phyloP scores from a whole-genome alignment of 2,888 invertebrate species.

The Heliconius charithonia region DNA sequence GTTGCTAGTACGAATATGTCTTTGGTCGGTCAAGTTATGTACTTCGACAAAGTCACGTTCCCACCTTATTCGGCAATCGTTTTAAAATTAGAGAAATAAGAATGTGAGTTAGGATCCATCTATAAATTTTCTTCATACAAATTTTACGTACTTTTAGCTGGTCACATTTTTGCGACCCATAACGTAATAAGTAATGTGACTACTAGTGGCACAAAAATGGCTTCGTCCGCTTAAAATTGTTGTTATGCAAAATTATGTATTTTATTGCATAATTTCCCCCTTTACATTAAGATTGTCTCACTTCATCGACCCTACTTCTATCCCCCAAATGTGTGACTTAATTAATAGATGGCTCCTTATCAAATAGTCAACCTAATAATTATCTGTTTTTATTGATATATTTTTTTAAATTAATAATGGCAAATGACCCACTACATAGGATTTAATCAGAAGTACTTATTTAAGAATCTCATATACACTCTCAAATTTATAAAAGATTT shows the following conservation, averaged over 20 bases:
- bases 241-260: too few species aligned
- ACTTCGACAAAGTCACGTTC: conserved; percentile 75
- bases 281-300: too few species aligned
- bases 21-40: conserved; percentile 68
- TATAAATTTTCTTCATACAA: neutral
- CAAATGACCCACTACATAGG: neutral
- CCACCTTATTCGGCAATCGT: conserved; percentile 73
- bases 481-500: conserved; percentile 3
- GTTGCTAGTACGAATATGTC: conserved; percentile 72
- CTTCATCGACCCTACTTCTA: too few species aligned
- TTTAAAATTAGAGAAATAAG: conserved; percentile 74
- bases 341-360: neutral
- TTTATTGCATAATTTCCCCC: too few species aligned
- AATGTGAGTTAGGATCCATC: neutral
- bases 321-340: neutral
- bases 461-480: conserved; percentile 10
- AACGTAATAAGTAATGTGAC: neutral
- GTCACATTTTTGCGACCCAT: neutral
- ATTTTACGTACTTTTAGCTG: neutral
- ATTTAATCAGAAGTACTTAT: neutral
- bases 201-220: too few species aligned
- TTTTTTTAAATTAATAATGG: neutral
- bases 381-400: neutral
- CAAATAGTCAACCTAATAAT: neutral
- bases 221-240: too few species aligned